phyloP scores from a whole-genome alignment of 2,797 vertebrate genomes.

The Hemitrygon akajei region DNA sequence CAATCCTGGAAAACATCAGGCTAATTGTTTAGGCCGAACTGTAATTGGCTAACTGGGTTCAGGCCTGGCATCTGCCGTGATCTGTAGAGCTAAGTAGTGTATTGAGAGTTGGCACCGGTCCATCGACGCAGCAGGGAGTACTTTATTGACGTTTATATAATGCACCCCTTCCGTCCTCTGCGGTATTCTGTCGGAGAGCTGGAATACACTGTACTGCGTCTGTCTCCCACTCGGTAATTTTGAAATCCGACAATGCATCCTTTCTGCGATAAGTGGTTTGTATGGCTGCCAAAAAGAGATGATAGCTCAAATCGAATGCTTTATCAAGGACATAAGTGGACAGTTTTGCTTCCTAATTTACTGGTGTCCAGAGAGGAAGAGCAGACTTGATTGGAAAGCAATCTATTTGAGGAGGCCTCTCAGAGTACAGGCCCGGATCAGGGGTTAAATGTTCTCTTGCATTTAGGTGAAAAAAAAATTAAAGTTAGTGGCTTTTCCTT shows the following conservation, averaged over 20 bases:
- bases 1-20: no score
- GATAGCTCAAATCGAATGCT: not conserved
- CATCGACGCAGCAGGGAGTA: not conserved
- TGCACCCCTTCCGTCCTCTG: not conserved
- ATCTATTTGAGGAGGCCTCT: not conserved
- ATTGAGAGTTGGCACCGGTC: not conserved
- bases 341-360: not conserved
- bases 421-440: not conserved
- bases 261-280: not conserved
- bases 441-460: not conserved
- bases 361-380: not conserved
- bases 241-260: conserved; percentile 1
- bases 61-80: not conserved
- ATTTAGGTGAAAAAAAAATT: not conserved
- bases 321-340: conserved; percentile 1
- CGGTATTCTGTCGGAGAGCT: not conserved
- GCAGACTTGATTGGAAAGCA: not conserved
- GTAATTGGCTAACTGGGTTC: not conserved
- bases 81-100: not conserved
- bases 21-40: no score
- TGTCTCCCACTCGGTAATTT: not conserved
- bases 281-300: not conserved
- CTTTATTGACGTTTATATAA: not conserved
- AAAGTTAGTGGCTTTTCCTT: not conserved
- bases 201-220: not conserved